Percentiles rank a stretch among this genome's conserved stretches.
phyloP scores from a whole-genome alignment of 2,888 invertebrate genomes.

The Amiota minor region DNA sequence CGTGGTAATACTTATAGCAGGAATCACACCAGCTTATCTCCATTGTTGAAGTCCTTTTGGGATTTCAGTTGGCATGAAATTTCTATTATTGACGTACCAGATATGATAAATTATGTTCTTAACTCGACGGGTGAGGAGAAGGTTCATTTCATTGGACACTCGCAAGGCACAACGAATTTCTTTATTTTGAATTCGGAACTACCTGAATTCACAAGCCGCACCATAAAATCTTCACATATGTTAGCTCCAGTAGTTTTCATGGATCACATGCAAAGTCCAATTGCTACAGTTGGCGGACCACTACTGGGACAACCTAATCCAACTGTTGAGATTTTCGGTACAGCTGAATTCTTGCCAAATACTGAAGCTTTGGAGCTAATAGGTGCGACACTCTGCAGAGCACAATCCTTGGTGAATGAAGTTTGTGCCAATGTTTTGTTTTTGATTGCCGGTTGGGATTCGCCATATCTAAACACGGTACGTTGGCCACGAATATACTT shows the following conservation, averaged over 20 bases:
- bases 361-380: constrained; percentile 56
- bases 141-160: constrained; percentile 59
- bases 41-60: constrained; percentile 57
- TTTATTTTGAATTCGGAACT: constrained; percentile 56
- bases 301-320: constrained; percentile 62
- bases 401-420: constrained; percentile 47
- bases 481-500: neutral
- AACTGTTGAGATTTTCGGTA: constrained; percentile 59
- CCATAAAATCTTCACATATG: constrained; percentile 58
- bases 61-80: constrained; percentile 67
- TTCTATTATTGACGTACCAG: constrained; percentile 61
- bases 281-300: constrained; percentile 78
- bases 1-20: constrained; percentile 65
- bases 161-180: constrained; percentile 63
- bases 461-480: constrained; percentile 56
- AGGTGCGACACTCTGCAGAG: constrained; percentile 50
- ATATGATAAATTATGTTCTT: constrained; percentile 61
- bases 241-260: constrained; percentile 64
- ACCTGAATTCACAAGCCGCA: constrained; percentile 53
- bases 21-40: constrained; percentile 53
- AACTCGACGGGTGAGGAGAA: constrained; percentile 49
- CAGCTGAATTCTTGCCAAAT: constrained; percentile 61
- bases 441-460: constrained; percentile 56
- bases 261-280: constrained; percentile 69
- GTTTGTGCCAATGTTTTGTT: constrained; percentile 57